Evolutionary conservation across 1,140 invertebrate species (phyloP).

Genomic region (Papilio aristodemus): DNA sequence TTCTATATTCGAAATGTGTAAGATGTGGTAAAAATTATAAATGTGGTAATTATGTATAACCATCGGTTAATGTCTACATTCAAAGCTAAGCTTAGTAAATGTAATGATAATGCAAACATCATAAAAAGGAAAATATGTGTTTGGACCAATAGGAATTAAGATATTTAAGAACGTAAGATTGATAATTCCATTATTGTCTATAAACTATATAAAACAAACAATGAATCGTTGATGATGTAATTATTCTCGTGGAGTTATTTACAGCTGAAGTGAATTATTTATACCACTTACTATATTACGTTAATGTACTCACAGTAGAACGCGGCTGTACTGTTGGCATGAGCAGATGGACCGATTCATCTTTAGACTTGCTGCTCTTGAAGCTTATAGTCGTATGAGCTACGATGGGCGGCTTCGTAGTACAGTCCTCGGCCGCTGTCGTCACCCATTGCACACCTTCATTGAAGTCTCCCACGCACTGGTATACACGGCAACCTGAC

Average conservation of each 20-base stretch:
- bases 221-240: too few species aligned
- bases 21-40: not conserved
- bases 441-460: constrained; percentile 65
- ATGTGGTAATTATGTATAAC: not conserved
- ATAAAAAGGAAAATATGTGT: too few species aligned
- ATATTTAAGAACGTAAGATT: too few species aligned
- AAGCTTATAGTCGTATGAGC: constrained; percentile 4
- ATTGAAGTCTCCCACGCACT: constrained; percentile 69
- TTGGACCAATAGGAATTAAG: too few species aligned
- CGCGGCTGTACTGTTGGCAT: constrained; percentile 38
- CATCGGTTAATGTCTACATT: too few species aligned
- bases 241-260: constrained; percentile 6
- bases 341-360: constrained; percentile 26
- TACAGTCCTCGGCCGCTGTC: constrained; percentile 44
- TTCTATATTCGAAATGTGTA: not conserved
- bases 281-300: not conserved
- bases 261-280: constrained; percentile 2
- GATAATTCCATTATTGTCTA: too few species aligned
- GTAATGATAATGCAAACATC: too few species aligned
- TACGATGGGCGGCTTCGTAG: not conserved
- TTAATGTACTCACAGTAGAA: constrained; percentile 12
- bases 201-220: too few species aligned
- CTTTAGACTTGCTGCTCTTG: constrained; percentile 8
- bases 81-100: not conserved
- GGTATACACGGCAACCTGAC: constrained; percentile 48